These are phyloP conservation scores for Mormyrus proboscirostris DNA, from an alignment of 2,797 vertebrate species.

Conservation along the genomic window DNA sequence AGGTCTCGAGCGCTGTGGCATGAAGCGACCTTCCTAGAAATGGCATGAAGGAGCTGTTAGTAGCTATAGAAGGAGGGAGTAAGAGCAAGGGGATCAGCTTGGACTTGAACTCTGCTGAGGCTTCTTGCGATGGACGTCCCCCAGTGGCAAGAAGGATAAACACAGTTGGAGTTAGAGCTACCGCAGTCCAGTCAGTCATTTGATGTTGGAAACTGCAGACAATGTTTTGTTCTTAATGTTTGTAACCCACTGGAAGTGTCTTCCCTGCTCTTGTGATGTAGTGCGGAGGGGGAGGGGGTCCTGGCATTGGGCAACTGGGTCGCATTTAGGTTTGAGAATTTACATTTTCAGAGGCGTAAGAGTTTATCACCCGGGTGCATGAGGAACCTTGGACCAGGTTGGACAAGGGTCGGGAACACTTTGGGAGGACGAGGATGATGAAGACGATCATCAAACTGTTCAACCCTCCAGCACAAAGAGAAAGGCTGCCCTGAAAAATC, in stretches of 20 bases:
- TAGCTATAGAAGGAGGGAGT: not conserved
- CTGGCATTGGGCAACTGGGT: not conserved
- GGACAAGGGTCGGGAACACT: not conserved
- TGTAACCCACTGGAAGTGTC: not conserved
- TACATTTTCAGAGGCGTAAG: not conserved
- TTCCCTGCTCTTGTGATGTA: not conserved
- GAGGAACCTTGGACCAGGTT: not conserved
- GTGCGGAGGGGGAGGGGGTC: not conserved
- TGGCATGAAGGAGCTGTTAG: not conserved
- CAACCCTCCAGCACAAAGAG: not conserved
- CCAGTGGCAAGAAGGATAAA: not conserved
- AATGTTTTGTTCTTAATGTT: not conserved
- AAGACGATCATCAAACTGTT: not conserved
- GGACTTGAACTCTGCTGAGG: not conserved
- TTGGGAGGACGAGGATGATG: not conserved
- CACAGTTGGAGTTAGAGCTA: not conserved
- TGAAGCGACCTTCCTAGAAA: not conserved
- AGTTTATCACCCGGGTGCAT: not conserved
- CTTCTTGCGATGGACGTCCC: not conserved
- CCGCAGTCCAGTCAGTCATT: not conserved
- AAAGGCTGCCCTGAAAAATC: not conserved
- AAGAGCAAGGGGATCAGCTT: not conserved
- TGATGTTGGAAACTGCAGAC: not conserved
- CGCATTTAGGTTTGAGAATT: not conserved
- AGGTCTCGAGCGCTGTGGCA: not conserved